Base-by-base conservation (phyloP, 2,888 invertebrate species). In the Cyclophora albipunctata region DNA sequence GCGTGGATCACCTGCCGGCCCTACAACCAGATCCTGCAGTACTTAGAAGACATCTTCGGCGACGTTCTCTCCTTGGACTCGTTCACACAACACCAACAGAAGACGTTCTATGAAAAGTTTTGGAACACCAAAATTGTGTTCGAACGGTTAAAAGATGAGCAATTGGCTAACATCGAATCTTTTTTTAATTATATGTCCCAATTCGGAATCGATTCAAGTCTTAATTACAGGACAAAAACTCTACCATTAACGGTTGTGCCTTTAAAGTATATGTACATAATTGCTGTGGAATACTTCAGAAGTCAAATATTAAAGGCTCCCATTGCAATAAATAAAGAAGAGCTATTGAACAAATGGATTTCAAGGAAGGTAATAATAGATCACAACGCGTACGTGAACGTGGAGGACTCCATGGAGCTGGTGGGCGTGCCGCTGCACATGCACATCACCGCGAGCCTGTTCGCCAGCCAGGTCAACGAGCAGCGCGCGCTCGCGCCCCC, bases 1-100 rank as follows among this genome's bases (percentile, higher is more conserved):
- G 34, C 33, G 20, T 57, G 59, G 54, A 55, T 66, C 4, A 60
- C 65, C 1, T 58, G 58, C 5, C 50, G 64, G n/a, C 49, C 60
- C 0, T 58, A 64, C 43, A 59, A 60, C 35, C 47, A 51, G 6
- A 51, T 59, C 5, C 7, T 46, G 3, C 33, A 43, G 33, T 34
- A 43, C 43, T 34, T 43, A 43, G 43, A 43, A 34, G 6, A 34
- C 6, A 34, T 33, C 6, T 43, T 43, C 33, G 43, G 34, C 5
- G 34, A 20, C 3, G 20, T 34, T 34, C 34, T 43, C 4, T 33
- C 34, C 5, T 5, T 43, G 20, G 6, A 43, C 33, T 34, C 43
- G 4, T 34, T 43, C 3, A 43, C 33, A 34, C 5, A 34, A 33
- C 3, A 5, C 5, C 33, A 43, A 20, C 43, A 43, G 20, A 34